phyloP scores from a whole-genome alignment of 2,797 vertebrate genomes.

The Parauchenoglanis ngamensis region DNA sequence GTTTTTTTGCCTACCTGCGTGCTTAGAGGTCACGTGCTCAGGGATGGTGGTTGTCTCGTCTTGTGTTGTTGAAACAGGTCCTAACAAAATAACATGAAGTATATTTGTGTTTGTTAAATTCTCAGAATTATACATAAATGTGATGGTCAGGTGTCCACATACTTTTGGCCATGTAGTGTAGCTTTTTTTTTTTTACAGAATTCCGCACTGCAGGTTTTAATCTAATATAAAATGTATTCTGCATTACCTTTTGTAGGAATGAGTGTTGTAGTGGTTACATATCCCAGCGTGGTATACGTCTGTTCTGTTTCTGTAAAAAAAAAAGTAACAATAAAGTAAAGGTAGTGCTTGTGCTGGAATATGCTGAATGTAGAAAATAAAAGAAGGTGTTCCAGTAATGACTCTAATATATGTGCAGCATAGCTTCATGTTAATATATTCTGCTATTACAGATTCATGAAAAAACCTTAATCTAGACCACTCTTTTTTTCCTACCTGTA shows the following conservation, averaged over 20 bases:
- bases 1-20: neutral
- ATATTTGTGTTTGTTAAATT: neutral
- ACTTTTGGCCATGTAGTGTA: neutral
- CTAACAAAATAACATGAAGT: neutral
- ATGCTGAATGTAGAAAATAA: neutral
- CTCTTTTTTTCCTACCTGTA: constrained; percentile 13
- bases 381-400: neutral
- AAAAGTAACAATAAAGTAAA: neutral
- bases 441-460: neutral
- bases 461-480: neutral
- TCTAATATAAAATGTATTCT: neutral
- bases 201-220: neutral
- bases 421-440: neutral
- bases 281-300: neutral
- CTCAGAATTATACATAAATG: neutral
- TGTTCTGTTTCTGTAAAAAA: neutral
- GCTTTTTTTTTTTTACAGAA: neutral
- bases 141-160: neutral
- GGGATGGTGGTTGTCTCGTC: neutral
- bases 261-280: neutral
- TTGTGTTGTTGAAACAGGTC: neutral
- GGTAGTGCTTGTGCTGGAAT: neutral
- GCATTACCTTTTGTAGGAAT: neutral
- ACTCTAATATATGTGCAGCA: neutral
- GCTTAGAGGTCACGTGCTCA: neutral